These are phyloP conservation scores for Tachuris rubrigastra DNA, from an alignment of 2,113 vertebrate genomes.

Conservation along the genomic window DNA sequence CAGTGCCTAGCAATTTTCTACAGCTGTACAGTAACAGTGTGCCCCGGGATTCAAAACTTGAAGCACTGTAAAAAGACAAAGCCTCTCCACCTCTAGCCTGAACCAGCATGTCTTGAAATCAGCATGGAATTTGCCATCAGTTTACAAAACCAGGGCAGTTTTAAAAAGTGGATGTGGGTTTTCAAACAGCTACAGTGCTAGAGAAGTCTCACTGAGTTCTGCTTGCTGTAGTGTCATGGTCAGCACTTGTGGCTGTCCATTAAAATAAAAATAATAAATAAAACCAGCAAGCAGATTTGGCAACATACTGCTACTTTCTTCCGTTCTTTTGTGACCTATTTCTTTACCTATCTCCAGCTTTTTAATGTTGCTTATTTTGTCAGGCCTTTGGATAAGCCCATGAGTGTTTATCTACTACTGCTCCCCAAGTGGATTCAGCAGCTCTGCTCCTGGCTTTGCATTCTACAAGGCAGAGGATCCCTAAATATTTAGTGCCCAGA, in stretches of 20 bases:
- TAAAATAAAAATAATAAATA: not conserved
- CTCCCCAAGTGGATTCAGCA: not conserved
- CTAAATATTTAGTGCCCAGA: not conserved
- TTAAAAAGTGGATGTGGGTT: not conserved
- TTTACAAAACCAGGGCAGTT: not conserved
- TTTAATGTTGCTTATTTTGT: not conserved
- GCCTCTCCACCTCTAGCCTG: not conserved
- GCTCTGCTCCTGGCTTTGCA: not conserved
- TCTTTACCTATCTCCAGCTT: not conserved
- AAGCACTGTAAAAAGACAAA: not conserved
- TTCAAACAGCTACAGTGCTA: fast-evolving
- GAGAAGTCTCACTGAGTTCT: not conserved
- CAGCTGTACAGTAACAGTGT: not conserved
- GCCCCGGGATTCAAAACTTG: not conserved
- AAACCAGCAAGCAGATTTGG: not conserved
- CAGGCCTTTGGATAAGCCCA: not conserved
- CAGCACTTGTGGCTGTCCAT: not conserved
- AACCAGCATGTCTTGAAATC: not conserved
- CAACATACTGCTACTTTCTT: not conserved
- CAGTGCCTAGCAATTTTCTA: not conserved
- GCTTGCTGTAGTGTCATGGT: not conserved
- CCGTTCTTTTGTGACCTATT: not conserved
- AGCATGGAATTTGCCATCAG: not conserved
- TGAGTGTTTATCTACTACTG: not conserved
- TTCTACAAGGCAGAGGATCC: not conserved